Base-by-base conservation (phyloP, 2,888 invertebrate genomes). In the Cerastis rubricosa region DNA sequence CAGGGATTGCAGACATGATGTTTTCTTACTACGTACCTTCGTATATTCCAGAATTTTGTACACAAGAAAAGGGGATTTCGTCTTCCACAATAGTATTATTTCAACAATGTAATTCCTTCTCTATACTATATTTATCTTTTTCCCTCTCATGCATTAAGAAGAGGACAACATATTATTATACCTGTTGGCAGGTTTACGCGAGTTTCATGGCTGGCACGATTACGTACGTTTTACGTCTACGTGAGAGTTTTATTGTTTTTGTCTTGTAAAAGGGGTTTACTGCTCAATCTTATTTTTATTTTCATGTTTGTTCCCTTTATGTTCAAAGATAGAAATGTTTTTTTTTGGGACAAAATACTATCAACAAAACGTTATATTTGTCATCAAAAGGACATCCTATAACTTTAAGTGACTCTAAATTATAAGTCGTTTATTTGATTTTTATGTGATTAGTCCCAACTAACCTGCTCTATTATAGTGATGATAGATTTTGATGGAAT, bases 241-340 rank as follows among this genome's bases (percentile, higher is more conserved):
- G 72, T 64, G 65, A 81, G 85, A 67, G 71, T 77, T 85, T 87
- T 85, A 87, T 73, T 87, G 82, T 74, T 71, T 67, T 81, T 81
- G 85, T 85, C 74, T 74, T 87, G 73, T 85, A 73, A 77, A 85
- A 87, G 75, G 82, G 82, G 74, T 87, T 85, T 87, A 87, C 74
- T 59, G 82, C 85, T 77, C 82, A 81, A 85, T 85, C 74, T 77
- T 66, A 54, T 69, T 85, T 87, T 77, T 75, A 73, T 78, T 74
- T 86, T 61, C 54, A 63, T 72, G 45, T 19, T 19, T 49, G 66
- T 74, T 71, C 61, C 65, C 65, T 71, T 74, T 79, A 70, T 63
- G 51, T 51, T 12, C 40, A 40, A 57, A 71, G 40, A 63, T 45
- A 65, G 57, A 70, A 69, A 59, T 54, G 51, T 29, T 5, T 22